Conservation (phyloP, 2,113 vertebrate species). For the Cyrtonyx montezumae region DNA sequence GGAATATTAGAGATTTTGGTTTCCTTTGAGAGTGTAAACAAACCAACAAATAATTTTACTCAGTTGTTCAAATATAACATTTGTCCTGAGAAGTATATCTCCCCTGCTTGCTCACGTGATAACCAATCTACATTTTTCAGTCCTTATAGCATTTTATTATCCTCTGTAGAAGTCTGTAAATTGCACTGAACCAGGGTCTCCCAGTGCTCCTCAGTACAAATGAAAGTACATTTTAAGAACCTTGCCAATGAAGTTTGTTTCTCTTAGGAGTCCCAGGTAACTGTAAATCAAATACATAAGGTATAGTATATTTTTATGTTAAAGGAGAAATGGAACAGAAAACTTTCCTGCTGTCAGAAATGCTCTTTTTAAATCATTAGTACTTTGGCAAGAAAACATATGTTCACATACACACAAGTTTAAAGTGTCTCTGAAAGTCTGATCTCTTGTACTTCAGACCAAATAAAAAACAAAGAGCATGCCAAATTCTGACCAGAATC, state of each 20-base stretch:
- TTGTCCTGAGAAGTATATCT: not conserved
- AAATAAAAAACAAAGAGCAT: constrained; percentile 73
- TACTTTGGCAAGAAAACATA: constrained; percentile 57
- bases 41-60: not conserved
- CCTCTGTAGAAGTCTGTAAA: not conserved
- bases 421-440: constrained; percentile 70
- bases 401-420: constrained; percentile 30
- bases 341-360: constrained; percentile 73
- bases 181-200: not conserved
- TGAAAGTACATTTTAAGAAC: not conserved
- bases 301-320: not conserved
- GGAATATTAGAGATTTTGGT: not conserved
- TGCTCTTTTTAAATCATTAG: constrained; percentile 64
- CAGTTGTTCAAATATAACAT: not conserved
- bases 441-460: constrained; percentile 73
- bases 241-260: not conserved
- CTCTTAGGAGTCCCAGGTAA: not conserved
- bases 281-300: not conserved
- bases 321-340: constrained; percentile 57
- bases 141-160: not conserved
- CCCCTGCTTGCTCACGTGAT: not conserved
- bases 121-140: not conserved
- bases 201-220: not conserved
- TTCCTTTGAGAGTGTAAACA: not conserved
- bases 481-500: constrained; percentile 56